Evolutionary conservation across 2,797 vertebrate species (phyloP).

Genomic region (Pangasius djambal): DNA sequence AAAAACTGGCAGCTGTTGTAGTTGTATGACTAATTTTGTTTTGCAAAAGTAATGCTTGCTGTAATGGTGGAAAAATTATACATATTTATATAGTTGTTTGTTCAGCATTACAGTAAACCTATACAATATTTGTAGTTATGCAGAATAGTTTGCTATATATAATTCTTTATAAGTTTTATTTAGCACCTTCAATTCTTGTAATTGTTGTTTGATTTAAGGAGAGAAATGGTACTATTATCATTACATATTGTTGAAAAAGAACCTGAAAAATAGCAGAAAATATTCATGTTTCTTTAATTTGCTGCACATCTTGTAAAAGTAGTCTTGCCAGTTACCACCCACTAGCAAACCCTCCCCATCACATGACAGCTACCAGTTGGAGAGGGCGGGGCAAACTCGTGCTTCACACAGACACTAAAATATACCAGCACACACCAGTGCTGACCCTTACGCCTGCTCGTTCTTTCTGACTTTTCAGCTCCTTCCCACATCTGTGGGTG

Average conservation of each 20-base stretch:
- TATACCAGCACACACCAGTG: not conserved
- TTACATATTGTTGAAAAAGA: not conserved
- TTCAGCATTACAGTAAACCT: not conserved
- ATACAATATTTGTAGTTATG: not conserved
- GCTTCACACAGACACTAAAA: not conserved
- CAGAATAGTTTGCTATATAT: not conserved
- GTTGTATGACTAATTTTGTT: not conserved
- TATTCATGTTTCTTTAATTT: not conserved
- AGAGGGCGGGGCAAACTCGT: not conserved
- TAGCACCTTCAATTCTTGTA: not conserved
- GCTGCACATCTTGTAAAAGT: not conserved
- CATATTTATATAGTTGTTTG: not conserved
- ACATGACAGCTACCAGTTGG: not conserved
- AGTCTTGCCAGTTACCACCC: not conserved
- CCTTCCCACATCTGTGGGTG: constrained; percentile 29
- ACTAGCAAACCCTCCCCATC: not conserved
- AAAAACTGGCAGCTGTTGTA: constrained; percentile 6
- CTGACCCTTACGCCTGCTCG: not conserved
- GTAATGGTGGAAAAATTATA: not conserved
- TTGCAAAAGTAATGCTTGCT: not conserved
- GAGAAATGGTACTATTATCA: not conserved
- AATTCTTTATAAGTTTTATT: not conserved
- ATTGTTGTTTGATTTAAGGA: not conserved
- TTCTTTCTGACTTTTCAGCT: constrained; percentile 12
- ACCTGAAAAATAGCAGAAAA: not conserved